Base-by-base conservation (phyloP, 2,797 vertebrate genomes). In the Silurus aristotelis region DNA sequence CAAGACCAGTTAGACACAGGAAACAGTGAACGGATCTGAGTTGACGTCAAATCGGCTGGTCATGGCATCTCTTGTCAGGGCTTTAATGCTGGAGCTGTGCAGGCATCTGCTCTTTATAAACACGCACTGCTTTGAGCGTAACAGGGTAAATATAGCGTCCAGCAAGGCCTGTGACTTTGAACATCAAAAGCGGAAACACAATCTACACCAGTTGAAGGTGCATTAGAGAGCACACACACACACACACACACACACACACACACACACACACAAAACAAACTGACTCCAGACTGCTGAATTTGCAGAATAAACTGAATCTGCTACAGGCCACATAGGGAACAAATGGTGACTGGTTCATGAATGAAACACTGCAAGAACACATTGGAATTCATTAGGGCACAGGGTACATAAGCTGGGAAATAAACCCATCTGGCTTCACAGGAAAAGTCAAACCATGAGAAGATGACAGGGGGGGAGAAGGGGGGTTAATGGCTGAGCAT, bases 131-230 rank as follows among this genome's bases (percentile, higher is more conserved):
- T 61, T 52, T 0, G 2, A 43, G 46, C 0, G 84, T 68, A 87
- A 89, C 85, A 73, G 56, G 48, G 66, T 88, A 88, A 70, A 89
- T 86, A 85, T 85, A 88, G 89, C 20, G 1, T 67, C 73, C 83
- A 84, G 88, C 73, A 70, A 20, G 67, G 72, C 43, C 80, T 81
- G 85, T 58, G 79, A 83, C 85, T 87, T n/a, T 66, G 72, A 84
- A 87, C 83, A 66, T 85, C 76, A 85, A 89, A 85, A 84, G 76
- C 25, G 12, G 80, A 83, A 84, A 88, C 80, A 85, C 84, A 70
- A 86, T 88, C 85, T 72, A 67, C 8, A 25, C 52, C 78, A 25
- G 25, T 67, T 82, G 73, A 82, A 84, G 67, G 76, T 86, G 55
- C 12, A 25, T 48, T 82, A 56, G 19, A 72, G 48, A 38, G 38